Evolutionary conservation across 2,113 vertebrate species (phyloP).

Genomic region (Urocolius indicus): DNA sequence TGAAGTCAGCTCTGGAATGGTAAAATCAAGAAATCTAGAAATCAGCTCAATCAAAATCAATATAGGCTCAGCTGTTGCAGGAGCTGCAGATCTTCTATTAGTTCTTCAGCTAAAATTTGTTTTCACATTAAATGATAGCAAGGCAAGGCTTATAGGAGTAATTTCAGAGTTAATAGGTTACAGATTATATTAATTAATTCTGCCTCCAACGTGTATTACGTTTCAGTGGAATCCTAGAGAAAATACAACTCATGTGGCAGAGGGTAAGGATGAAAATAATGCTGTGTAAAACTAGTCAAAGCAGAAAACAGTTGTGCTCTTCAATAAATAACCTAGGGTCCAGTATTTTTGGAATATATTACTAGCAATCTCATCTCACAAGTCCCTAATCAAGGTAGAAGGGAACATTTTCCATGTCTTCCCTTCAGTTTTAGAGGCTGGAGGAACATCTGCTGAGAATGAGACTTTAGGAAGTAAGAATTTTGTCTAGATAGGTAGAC

Average conservation of each 20-base stretch:
- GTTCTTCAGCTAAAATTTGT: constrained; percentile 4
- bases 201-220: not conserved
- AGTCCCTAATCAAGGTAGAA: not conserved
- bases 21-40: constrained; percentile 1
- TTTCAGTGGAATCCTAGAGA: not conserved
- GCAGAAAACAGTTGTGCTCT: not conserved
- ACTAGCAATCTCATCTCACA: not conserved
- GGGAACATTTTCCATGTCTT: not conserved
- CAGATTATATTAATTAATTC: constrained; percentile 27
- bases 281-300: not conserved
- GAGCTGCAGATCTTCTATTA: not conserved
- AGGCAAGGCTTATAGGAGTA: not conserved
- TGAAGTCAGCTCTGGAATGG: not conserved
- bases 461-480: not conserved
- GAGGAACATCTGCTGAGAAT: not conserved
- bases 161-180: not conserved
- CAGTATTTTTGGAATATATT: not conserved
- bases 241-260: not conserved
- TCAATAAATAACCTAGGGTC: not conserved
- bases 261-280: not conserved
- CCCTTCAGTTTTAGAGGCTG: not conserved
- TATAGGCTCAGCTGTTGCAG: not conserved
- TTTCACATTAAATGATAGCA: not conserved
- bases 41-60: not conserved
- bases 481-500: not conserved